Percentiles rank a stretch among this genome's conserved stretches.
phyloP scores from a whole-genome alignment of 2,113 vertebrate species.

The Charadrius vociferus region DNA sequence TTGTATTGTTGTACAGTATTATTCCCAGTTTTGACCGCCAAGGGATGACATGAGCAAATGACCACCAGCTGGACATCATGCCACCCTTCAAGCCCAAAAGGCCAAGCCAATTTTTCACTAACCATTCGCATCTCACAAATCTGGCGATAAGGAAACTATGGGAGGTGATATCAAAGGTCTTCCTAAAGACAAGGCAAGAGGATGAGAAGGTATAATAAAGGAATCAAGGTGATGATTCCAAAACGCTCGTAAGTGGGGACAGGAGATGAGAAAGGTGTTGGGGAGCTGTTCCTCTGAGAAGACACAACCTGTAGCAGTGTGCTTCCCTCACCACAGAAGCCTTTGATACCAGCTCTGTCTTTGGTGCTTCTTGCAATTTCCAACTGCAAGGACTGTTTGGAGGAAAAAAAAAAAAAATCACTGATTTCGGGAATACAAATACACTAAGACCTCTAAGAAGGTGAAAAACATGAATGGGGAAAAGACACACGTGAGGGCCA shows the following conservation, averaged over 20 bases:
- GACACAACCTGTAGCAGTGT: background rate
- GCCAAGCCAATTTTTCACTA: background rate
- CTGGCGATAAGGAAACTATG: background rate
- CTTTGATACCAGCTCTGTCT: background rate
- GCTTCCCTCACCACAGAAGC: background rate
- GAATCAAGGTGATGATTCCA: background rate
- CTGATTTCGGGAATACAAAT: background rate
- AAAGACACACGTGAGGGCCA: background rate
- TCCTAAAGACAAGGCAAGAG: background rate
- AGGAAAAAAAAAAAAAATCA: background rate
- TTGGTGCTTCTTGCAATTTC: background rate
- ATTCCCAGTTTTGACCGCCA: background rate
- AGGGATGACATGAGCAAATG: background rate
- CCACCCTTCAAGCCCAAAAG: background rate
- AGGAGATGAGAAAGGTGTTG: background rate
- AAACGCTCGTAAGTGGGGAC: accelerated
- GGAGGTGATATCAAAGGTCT: background rate
- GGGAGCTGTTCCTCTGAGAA: background rate
- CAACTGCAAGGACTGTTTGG: background rate
- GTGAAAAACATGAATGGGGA: background rate
- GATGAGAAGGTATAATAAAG: background rate
- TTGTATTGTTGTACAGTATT: too few relatives aligned
- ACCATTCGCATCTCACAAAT: background rate
- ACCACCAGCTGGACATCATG: background rate
- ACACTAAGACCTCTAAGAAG: background rate